phyloP scores from a whole-genome alignment of 2,113 vertebrate genomes.

The Cnemophilus loriae region DNA sequence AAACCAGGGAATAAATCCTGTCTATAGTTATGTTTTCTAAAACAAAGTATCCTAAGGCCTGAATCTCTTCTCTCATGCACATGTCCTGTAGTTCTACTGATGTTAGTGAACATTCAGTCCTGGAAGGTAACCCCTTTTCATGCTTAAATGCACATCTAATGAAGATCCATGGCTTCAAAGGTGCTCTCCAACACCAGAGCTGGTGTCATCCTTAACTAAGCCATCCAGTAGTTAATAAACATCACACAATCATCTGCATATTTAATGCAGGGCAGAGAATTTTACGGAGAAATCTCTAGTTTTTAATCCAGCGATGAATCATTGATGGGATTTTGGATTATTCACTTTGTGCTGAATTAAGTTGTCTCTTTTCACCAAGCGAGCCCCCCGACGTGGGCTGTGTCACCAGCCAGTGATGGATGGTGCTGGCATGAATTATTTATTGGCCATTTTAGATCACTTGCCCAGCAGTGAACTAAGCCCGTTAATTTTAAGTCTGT shows the following conservation, averaged over 20 bases:
- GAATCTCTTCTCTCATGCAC: neutral
- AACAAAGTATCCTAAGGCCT: neutral
- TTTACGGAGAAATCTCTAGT: conserved; percentile 41
- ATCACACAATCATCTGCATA: neutral
- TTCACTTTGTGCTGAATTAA: conserved; percentile 64
- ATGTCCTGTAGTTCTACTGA: neutral
- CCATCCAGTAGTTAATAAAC: neutral
- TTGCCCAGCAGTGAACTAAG: conserved; percentile 31
- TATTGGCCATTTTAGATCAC: conserved; percentile 52
- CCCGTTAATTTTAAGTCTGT: conserved; percentile 55
- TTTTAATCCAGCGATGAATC: conserved; percentile 66
- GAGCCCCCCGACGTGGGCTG: neutral
- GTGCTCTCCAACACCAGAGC: neutral
- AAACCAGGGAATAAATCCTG: neutral
- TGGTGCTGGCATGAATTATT: conserved; percentile 62
- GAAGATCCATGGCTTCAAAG: conserved; percentile 1
- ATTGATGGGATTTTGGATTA: conserved; percentile 55
- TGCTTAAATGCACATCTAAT: neutral
- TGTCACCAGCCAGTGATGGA: neutral
- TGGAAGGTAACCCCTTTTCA: neutral
- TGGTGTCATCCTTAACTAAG: neutral
- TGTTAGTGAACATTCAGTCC: neutral
- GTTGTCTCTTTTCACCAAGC: conserved; percentile 41
- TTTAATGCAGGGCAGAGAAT: conserved; percentile 34
- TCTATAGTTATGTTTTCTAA: neutral